phyloP scores from a whole-genome alignment of 2,797 vertebrate genomes.

The Erethizon dorsatum region DNA sequence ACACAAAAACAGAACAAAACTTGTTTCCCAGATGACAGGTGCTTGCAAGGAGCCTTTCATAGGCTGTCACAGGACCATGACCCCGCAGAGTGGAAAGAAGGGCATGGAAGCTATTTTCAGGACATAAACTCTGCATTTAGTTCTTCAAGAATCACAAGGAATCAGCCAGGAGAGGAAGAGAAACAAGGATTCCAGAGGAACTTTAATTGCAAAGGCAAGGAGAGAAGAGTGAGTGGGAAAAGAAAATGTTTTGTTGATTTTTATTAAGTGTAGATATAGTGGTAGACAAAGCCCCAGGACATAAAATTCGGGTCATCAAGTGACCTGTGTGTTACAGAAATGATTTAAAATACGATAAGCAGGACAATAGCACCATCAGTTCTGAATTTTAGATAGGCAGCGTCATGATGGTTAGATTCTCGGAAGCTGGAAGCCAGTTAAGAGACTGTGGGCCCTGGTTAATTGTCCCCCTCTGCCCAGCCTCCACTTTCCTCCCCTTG shows the following conservation, averaged over 20 bases:
- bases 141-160: background rate
- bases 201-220: background rate
- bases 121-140: background rate
- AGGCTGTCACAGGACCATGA: background rate
- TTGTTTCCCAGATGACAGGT: background rate
- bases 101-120: background rate
- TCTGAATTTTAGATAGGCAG: background rate
- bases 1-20: background rate
- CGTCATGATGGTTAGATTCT: background rate
- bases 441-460: background rate
- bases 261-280: background rate
- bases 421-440: background rate
- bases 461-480: background rate
- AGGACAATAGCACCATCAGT: background rate
- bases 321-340: background rate
- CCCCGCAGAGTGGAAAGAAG: background rate
- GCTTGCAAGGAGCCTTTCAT: background rate
- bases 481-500: fast-evolving
- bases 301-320: background rate
- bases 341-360: background rate
- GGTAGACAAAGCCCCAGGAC: background rate
- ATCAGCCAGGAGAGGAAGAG: background rate
- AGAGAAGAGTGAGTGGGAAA: background rate
- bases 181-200: background rate
- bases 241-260: background rate